Evolutionary conservation across 2,797 vertebrate species (phyloP).

Genomic region (Emys orbicularis): DNA sequence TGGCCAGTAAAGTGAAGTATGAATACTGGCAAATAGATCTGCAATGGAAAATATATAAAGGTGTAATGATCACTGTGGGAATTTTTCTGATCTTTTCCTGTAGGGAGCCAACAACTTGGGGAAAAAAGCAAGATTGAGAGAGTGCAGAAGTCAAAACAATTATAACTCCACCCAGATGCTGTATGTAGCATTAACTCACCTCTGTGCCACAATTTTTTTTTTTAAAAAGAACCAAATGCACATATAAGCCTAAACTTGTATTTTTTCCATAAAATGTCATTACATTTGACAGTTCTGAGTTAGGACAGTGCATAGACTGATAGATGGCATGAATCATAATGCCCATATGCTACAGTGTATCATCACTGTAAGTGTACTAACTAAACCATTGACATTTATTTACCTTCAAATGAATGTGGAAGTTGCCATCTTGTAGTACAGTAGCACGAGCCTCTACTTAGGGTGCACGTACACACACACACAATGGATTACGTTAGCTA

Average conservation of each 20-base stretch:
- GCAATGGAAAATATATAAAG: background rate
- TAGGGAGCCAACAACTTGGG: background rate
- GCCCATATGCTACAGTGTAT: background rate
- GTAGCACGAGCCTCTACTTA: background rate
- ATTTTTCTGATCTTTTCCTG: background rate
- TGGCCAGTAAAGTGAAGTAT: background rate
- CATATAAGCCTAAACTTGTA: background rate
- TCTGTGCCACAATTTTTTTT: background rate
- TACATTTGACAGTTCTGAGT: background rate
- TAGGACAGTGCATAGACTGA: background rate
- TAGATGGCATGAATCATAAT: background rate
- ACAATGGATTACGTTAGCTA: background rate
- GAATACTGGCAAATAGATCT: background rate
- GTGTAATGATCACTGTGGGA: background rate
- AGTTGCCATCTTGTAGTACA: background rate
- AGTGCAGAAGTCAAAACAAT: background rate
- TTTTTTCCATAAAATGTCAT: background rate
- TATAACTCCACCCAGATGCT: background rate
- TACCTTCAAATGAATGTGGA: slow-evolving; percentile 29
- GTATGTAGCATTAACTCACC: background rate
- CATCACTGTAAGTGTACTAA: background rate
- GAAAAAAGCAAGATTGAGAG: background rate
- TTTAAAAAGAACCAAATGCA: background rate
- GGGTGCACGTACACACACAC: background rate
- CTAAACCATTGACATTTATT: slow-evolving; percentile 31